Percentiles rank a stretch among this genome's conserved stretches.
phyloP scores from a whole-genome alignment of 2,888 invertebrate species.

The Aromia moschata region DNA sequence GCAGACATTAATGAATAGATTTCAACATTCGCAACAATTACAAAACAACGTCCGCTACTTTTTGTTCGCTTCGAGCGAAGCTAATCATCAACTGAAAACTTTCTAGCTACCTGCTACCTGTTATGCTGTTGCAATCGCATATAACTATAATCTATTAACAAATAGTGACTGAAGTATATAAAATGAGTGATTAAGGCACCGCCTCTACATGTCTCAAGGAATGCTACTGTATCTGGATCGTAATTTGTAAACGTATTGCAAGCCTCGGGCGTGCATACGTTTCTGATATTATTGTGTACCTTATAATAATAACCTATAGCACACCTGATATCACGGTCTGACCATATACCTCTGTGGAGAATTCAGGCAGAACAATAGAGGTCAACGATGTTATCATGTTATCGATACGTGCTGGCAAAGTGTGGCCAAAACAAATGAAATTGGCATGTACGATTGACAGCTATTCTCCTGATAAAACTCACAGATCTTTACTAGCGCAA shows the following conservation, averaged over 20 bases:
- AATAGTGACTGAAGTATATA: constrained; percentile 59
- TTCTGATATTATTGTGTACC: constrained; percentile 57
- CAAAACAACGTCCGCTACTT: constrained; percentile 24
- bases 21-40: constrained; percentile 22
- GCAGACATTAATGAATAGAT: constrained; percentile 5
- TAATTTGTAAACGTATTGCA: constrained; percentile 62
- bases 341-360: constrained; percentile 3
- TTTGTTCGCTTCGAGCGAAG: constrained; percentile 12
- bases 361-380: background rate
- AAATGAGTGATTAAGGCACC: constrained; percentile 62
- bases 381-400: background rate
- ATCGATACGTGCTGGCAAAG: no score
- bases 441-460: no score
- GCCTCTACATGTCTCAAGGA: constrained; percentile 60
- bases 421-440: no score
- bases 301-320: no score
- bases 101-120: constrained; percentile 44
- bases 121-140: constrained; percentile 36
- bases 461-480: no score
- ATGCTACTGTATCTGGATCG: constrained; percentile 63
- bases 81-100: constrained; percentile 27
- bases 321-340: constrained; percentile 41
- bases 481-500: no score
- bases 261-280: constrained; percentile 58
- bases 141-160: constrained; percentile 57